Base-by-base conservation (phyloP, 2,113 vertebrate genomes). In the Clarias macrocephalus region DNA sequence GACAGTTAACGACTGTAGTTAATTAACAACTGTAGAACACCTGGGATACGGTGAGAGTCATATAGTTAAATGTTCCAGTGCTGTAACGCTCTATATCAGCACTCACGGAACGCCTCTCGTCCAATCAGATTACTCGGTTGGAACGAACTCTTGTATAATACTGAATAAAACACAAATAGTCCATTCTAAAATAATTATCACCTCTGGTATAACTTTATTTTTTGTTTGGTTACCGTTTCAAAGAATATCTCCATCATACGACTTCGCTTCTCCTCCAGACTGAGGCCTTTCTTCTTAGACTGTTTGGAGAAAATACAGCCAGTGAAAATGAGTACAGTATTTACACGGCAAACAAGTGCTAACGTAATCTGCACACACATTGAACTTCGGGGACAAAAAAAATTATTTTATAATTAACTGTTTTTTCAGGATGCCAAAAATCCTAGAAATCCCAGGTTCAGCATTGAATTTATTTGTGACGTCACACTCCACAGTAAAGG, bases 191-290 rank as follows among this genome's bases (percentile, higher is more conserved):
- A n/a, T n/a, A n/a, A n/a, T 65, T 13, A 65, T 65, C 63, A 13
- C 25, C 62, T 63, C 63, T n/a, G 63, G 23, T 65, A 65, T n/a
- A 1, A 23, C 8, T 23, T 9, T 21, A 60, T 19, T 60, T 60
- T 60, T 9, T 30, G 16, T 96, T 96, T 91, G 97, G 97, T 96
- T 92, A 99, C 98, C 0, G 97, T 96, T 92, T 99, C 98, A 95
- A 98, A 98, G 94, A 99, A 99, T 90, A 99, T 98, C 92, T 99
- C 97, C 97, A 99, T 97, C 98, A 99, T 99, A 6, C 97, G 97
- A 60, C 91, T 92, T 93, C 98, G 97, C 92, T 99, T 99, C 94
- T 99, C 98, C 88, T 99, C 98, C 91, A 95, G 92, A 92, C 97
- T 99, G 66, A 99, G 91, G 65, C 98, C 98, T 92, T 96, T 99